A percentile compares a stretch with the other conserved stretches of the same genome.
Evolutionary conservation across 2,113 vertebrate species (phyloP).

Genomic region (Tychaedon coryphoeus): DNA sequence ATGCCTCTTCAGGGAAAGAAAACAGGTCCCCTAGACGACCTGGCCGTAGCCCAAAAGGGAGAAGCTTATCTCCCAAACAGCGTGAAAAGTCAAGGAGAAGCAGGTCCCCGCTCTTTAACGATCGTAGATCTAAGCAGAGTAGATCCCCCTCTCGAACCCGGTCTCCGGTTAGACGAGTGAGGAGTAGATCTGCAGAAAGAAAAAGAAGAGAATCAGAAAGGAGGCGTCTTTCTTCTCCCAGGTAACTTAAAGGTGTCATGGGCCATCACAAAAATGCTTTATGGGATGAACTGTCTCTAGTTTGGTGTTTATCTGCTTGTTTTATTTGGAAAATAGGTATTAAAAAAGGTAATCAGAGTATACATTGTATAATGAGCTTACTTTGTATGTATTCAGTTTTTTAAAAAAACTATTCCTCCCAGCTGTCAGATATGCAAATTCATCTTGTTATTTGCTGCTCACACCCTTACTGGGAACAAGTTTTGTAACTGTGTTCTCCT

Average conservation of each 20-base stretch:
- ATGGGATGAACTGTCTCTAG: fast-evolving
- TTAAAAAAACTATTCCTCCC: background rate
- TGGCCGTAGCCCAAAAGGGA: slow-evolving; percentile 79
- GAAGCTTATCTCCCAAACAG: slow-evolving; percentile 86
- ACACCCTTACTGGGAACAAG: background rate
- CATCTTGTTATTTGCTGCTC: background rate
- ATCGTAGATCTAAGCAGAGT: slow-evolving; percentile 84
- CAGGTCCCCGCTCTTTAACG: slow-evolving; percentile 73
- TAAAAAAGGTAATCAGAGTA: background rate
- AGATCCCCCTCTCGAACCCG: slow-evolving; percentile 85
- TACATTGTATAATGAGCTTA: background rate
- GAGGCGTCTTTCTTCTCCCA: slow-evolving; percentile 85
- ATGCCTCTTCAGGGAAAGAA: slow-evolving; percentile 95
- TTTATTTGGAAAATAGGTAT: background rate
- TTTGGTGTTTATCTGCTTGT: background rate
- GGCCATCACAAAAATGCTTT: background rate
- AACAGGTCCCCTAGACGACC: slow-evolving; percentile 90
- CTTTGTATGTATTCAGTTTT: background rate
- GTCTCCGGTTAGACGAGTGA: slow-evolving; percentile 82
- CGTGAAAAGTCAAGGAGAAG: slow-evolving; percentile 79
- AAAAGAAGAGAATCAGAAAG: slow-evolving; percentile 88
- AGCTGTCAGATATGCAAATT: background rate
- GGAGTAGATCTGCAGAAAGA: slow-evolving; percentile 87
- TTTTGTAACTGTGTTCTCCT: background rate
- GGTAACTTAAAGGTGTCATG: slow-evolving; percentile 65